Evolutionary conservation across 2,113 vertebrate genomes (phyloP).

Genomic region (Tyto alba): DNA sequence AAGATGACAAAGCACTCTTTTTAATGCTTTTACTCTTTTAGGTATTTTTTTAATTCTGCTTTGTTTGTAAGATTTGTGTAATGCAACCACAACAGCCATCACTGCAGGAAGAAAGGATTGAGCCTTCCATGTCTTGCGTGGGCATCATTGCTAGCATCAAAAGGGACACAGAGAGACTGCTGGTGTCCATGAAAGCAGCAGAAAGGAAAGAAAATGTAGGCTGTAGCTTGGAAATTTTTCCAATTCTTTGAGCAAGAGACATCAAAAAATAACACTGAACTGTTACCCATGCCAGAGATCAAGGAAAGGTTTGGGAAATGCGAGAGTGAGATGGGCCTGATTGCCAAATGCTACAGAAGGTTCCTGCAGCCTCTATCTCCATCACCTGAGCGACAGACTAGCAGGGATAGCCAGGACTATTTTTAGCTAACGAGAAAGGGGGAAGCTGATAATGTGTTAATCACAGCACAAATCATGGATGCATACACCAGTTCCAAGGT

Average conservation of each 20-base stretch:
- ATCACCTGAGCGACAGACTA: slow-evolving; percentile 65
- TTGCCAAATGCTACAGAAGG: slow-evolving; percentile 61
- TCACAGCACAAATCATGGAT: slow-evolving; percentile 55
- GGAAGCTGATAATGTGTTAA: slow-evolving; percentile 67
- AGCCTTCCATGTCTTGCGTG: not conserved
- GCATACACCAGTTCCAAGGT: slow-evolving; percentile 55
- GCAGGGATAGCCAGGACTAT: slow-evolving; percentile 55
- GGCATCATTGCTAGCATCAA: not conserved
- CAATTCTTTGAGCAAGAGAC: not conserved
- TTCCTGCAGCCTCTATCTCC: slow-evolving; percentile 53
- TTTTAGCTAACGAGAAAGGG: slow-evolving; percentile 56
- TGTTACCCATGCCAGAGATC: not conserved
- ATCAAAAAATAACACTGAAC: not conserved
- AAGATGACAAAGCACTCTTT: not conserved
- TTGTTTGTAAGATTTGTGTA: not conserved
- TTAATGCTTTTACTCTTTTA: not conserved
- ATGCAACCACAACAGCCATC: not conserved
- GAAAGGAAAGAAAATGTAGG: not conserved
- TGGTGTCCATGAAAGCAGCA: not conserved
- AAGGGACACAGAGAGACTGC: not conserved
- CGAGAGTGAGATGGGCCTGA: not conserved
- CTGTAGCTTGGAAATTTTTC: not conserved
- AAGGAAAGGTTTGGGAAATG: not conserved
- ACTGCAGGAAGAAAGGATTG: not conserved
- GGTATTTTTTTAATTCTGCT: not conserved